Base-by-base conservation (phyloP, 1,140 invertebrate genomes). In the Drosophila neocordata region DNA sequence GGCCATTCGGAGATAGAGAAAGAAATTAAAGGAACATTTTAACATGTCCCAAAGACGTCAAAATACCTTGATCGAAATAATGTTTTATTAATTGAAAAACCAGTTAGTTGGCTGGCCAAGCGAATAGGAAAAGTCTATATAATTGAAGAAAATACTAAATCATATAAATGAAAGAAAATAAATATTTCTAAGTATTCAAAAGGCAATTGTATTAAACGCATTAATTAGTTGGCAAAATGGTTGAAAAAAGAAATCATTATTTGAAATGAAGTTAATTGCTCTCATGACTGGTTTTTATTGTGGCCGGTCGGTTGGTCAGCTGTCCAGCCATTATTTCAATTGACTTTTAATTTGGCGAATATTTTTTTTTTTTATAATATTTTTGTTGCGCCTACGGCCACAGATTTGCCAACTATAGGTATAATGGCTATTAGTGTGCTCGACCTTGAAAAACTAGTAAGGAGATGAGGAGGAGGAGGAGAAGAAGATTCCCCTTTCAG, bases 291-390 rank as follows among this genome's bases (percentile, higher is more conserved):
- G 44, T 65, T 74, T 82, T 78, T 71, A 78, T 69, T 71, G 66
- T 57, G 9, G 9, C 41, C 41, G 9, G 41, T 48, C 4, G 41
- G 41, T 67, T 52, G 11, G 71, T 71, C 55, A 6, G 27, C 48
- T 20, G 61, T 72, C 52, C 48, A 57, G 61, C 64, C 24, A 85
- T 82, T 87, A 77, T 78, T 77, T 72, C 81, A 87, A 87, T 78
- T 82, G 74, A 58, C 76, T 78, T 70, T 75, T 77, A 63, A 84
- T 81, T 77, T 80, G 52, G 72, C 41, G 63, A 61, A 65, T 61
- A 55, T 56, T 64, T 63, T 62, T 83, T 79, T 62, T 79, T 62
- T 35, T 38, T 57, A 57, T 20, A 56, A 65, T 35, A 52, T 60
- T 59, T 37, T 20, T 18, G 34, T n/a, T 56, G 51, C 34, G 61